Evolutionary conservation across 2,797 vertebrate species (phyloP), one percentile per base, ranked within the genome.

Genomic region (Microcaecilia unicolor): DNA sequence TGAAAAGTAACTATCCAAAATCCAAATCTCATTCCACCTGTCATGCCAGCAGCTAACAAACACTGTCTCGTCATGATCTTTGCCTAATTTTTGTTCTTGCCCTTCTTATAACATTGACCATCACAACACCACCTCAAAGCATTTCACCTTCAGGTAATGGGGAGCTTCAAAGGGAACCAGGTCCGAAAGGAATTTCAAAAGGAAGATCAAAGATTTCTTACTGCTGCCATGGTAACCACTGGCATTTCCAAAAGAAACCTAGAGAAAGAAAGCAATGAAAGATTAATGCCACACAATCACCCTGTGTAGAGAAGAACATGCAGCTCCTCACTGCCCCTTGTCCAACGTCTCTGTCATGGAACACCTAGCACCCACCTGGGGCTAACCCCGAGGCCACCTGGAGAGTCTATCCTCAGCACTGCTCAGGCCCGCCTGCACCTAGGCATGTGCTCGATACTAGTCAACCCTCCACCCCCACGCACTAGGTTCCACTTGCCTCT

Each of bases 171-270:
- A 94, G 11, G 93, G 93, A 45, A 98, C 94, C 3, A 98, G 65
- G 62, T 97, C 90, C 0, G 95, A 91, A 22, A 98, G 74, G 64
- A 98, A 97, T 74, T 93, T 91, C 4, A 98, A 79, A 38, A 98
- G 79, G 54, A 98, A 97, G 43, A 94, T 78, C 47, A 92, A 44
- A 0, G 91, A 67, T 54, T 96, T 98, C 78, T 93, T 97, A 52
- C 83, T 89, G 64, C 61, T 53, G 1, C 72, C 51, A 0, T 98
- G 94, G 48, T 40, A 70, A 38, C 89, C 42, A 9, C 58, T 78
- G 5, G 73, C 10, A 0, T 46, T 83, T 14, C 92, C 88, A 10
- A 98, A 98, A 4, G 85, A 77, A 33, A 74, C 61, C 95, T 97
- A 39, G 6, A 17, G 30, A 8, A 44, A 28, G 1, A 14, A 12